Evolutionary conservation across 2,113 vertebrate species (phyloP).

Genomic region (Pelmatolapia mariae): DNA sequence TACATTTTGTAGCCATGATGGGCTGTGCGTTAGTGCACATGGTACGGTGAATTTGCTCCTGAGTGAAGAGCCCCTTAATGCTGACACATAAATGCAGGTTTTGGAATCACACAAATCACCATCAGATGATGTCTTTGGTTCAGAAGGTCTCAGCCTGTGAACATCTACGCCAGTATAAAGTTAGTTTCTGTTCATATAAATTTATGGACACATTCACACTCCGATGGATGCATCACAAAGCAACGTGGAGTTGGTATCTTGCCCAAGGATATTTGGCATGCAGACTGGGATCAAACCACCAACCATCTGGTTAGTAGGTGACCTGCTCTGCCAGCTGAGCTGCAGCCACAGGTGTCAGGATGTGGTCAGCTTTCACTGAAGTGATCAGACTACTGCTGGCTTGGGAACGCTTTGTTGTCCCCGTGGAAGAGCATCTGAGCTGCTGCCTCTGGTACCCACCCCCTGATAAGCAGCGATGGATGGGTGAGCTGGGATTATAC

Average conservation of each 20-base stretch:
- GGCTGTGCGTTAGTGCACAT: neutral
- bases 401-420: neutral
- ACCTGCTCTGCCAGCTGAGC: neutral
- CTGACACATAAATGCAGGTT: neutral
- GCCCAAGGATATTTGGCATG: neutral
- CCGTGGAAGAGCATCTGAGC: neutral
- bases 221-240: neutral
- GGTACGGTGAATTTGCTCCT: neutral
- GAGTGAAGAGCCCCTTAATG: neutral
- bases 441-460: neutral
- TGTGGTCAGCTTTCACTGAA: neutral
- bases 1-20: neutral
- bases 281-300: neutral
- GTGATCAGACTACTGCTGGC: neutral
- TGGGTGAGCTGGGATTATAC: neutral
- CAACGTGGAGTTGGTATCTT: neutral
- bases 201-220: neutral
- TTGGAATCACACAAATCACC: neutral
- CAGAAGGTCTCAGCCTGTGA: neutral
- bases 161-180: neutral
- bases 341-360: neutral
- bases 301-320: neutral
- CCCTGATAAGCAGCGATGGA: neutral
- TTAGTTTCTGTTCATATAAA: neutral
- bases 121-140: neutral